Evolutionary conservation across 2,888 invertebrate species (phyloP).

Genomic region (Caenorhabditis sp.): DNA sequence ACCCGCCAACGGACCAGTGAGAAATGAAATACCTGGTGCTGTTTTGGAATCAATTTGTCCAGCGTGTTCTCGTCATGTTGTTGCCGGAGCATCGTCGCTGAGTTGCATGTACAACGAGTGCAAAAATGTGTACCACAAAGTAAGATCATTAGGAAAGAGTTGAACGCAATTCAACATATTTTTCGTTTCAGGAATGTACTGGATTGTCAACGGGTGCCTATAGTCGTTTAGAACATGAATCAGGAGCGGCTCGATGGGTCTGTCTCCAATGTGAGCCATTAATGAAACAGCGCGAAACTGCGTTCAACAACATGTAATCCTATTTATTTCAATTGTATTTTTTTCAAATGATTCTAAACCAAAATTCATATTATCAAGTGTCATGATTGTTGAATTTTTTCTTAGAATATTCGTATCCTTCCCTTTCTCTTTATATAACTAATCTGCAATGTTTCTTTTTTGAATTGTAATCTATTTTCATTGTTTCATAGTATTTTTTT

Average conservation of each 20-base stretch:
- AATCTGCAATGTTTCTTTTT: not conserved
- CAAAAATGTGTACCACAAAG: constrained; percentile 33
- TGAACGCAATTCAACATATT: not conserved
- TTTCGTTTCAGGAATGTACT: constrained; percentile 5
- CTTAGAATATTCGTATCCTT: not conserved
- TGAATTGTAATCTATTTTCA: not conserved
- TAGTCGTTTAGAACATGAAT: not conserved
- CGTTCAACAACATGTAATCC: not conserved
- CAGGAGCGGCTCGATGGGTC: constrained; percentile 3
- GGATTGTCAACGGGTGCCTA: not conserved
- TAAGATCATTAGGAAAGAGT: not conserved
- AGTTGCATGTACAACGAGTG: constrained; percentile 37
- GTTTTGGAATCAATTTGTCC: not conserved
- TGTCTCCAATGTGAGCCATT: constrained; percentile 2
- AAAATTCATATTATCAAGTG: not conserved
- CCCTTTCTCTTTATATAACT: not conserved
- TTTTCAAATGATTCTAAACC: not conserved
- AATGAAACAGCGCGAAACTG: not conserved
- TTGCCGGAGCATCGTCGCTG: constrained; percentile 19
- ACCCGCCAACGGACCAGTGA: not conserved
- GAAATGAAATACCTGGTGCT: no score
- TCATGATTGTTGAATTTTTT: not conserved
- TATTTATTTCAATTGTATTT: not conserved
- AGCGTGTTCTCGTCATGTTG: not conserved
- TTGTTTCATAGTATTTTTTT: not conserved